Evolutionary conservation across 2,113 vertebrate genomes (phyloP), one percentile per base, ranked within the genome.

Genomic region (Opisthocomus hoazin): DNA sequence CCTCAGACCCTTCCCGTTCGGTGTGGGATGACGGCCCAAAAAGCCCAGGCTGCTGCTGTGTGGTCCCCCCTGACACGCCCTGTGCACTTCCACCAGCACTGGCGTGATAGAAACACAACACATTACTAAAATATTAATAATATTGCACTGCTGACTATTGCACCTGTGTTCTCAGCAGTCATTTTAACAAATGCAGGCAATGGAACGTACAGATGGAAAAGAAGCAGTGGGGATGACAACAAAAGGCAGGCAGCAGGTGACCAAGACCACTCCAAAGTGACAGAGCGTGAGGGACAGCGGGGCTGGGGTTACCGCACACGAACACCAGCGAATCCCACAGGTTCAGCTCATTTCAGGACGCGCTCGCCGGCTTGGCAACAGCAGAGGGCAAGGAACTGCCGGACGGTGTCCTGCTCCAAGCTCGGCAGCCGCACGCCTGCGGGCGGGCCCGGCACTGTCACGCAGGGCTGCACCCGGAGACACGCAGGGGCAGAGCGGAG

Each of bases 201-300:
- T 2, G 6, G 19, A 23, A 88, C 16, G n/a, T 39, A 26, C 85
- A 64, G 41, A 21, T 9, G n/a, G 57, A 51, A 48, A 92, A 61
- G 74, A 6, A 0, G 10, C 24, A 41, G 41, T 1, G 14, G 22
- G 12, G 46, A 63, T 4, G 41, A 66, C 0, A 2, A 48, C 51
- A 71, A 76, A 74, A 58, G 37, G 39, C 53, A 68, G 36, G 43
- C 20, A 22, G 20, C 18, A 45, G 58, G 71, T 18, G 63, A 61
- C 48, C 76, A 86, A 17, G 18, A 54, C 15, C 36, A 29, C 58
- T 12, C 26, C 29, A 19, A n/a, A 41, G 27, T 0, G 0, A 19
- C 8, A 18, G 43, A 22, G 36, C 0, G 5, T 0, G 10, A 26
- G 1, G 7, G 57, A 20, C 12, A 69, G 48, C 0, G 0, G 23